Evolutionary conservation across 2,113 vertebrate species (phyloP).

Genomic region (Pterocles gutturalis): DNA sequence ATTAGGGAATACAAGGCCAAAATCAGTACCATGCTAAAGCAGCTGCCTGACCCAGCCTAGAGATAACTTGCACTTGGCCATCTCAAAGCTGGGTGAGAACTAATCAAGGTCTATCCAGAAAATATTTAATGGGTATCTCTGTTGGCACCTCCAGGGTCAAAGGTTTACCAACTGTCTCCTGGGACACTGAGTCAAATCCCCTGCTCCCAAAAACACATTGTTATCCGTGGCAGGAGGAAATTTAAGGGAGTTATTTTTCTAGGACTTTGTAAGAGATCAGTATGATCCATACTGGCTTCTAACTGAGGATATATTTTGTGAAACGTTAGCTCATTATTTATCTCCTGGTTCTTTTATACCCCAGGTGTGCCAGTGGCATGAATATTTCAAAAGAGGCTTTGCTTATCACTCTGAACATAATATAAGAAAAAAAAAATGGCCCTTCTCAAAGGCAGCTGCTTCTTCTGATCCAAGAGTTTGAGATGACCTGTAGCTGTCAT

Average conservation of each 20-base stretch:
- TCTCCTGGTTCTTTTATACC: conserved; percentile 22
- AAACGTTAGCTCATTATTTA: conserved; percentile 36
- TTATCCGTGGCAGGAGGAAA: not conserved
- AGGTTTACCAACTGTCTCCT: not conserved
- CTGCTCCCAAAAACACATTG: not conserved
- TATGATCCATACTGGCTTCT: not conserved
- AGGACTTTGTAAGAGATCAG: not conserved
- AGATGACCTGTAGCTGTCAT: not conserved
- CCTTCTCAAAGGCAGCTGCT: not conserved
- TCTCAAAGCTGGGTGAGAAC: not conserved
- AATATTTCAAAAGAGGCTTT: conserved; percentile 11
- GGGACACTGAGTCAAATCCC: not conserved
- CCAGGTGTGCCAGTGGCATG: not conserved
- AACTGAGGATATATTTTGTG: not conserved
- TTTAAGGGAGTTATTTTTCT: not conserved
- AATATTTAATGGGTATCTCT: not conserved
- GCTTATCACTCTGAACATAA: not conserved
- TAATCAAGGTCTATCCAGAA: not conserved
- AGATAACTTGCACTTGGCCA: not conserved
- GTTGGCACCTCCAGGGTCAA: not conserved
- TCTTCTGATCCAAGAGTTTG: not conserved
- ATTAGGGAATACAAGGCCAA: not conserved
- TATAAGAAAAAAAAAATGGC: not conserved
- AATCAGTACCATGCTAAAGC: not conserved
- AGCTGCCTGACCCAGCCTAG: not conserved